These are phyloP conservation scores for Chiloscyllium plagiosum DNA, from an alignment of 2,113 vertebrate species.

Conservation along the genomic window DNA sequence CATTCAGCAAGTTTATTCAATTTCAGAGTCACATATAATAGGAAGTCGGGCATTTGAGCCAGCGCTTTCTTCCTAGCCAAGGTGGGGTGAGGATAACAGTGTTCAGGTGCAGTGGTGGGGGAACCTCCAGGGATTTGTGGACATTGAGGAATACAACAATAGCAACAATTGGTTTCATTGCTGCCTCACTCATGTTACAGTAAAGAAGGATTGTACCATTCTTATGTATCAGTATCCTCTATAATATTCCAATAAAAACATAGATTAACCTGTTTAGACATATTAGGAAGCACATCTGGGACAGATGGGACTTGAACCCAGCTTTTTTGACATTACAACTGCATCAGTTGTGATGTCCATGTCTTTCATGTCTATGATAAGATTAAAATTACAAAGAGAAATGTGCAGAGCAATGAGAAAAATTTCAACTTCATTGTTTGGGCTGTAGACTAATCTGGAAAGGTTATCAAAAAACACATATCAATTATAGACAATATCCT, in stretches of 20 bases:
- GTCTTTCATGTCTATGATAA: background rate
- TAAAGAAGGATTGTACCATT: background rate
- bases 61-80: too few relatives aligned
- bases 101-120: too few relatives aligned
- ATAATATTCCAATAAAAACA: too few relatives aligned
- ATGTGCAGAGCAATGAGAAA: background rate
- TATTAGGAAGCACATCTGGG: too few relatives aligned
- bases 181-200: background rate
- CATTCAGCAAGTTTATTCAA: background rate
- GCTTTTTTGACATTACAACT: too few relatives aligned
- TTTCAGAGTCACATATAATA: background rate
- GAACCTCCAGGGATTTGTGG: background rate
- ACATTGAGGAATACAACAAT: background rate
- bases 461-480: background rate
- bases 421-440: background rate
- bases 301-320: too few relatives aligned
- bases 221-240: too few relatives aligned
- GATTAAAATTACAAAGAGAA: background rate
- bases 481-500: background rate
- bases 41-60: background rate
- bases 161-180: background rate
- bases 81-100: too few relatives aligned
- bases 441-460: background rate
- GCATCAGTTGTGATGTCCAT: too few relatives aligned
- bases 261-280: too few relatives aligned